Base-by-base conservation (phyloP, 2,113 vertebrate species). In the Oryzias javanicus region DNA sequence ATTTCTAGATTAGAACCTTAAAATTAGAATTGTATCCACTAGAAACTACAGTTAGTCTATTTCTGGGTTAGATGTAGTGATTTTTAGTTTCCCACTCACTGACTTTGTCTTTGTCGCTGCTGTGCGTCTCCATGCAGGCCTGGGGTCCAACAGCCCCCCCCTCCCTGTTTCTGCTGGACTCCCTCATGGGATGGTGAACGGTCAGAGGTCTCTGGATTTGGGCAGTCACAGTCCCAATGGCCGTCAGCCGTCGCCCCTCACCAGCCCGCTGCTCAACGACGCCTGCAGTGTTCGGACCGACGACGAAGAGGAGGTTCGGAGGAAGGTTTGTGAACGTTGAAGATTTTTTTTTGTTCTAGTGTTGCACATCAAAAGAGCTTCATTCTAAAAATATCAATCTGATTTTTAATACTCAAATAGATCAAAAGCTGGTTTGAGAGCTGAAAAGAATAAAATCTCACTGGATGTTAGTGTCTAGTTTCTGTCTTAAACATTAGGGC, bases 211-310 rank as follows among this genome's bases (percentile, higher is more conserved):
- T 3, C 89, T 93, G 53, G 88, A 98, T 5, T 93, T 94, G 67
- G 93, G 91, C 67, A 90, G 93, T 70, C 83, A 95, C 77, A 96
- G 94, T 74, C 94, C 94, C 0, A 93, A 96, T 58, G 92, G 92
- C 59, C 94, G 93, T 35, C 95, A 93, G 48, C 93, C 94, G 4
- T 98, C 96, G 13, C 96, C 95, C 0, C 85, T 98, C 82, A 93
- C 95, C 87, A 98, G 96, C 80, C 97, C 96, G 1, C 86, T 96
- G 85, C 91, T 98, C 77, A 95, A 94, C 4, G 95, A 99, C 50
- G 92, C 93, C 0, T 84, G 92, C 0, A 92, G 91, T 50, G 69
- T 94, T 3, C 93, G 95, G 84, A 94, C 94, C 0, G 95, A 98
- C 0, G 97, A 98, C 0, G 97, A 98, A 60, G 97, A 98, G 1